These are phyloP conservation scores for Frieseomelitta varia DNA, from an alignment of 1,140 invertebrate genomes.

Conservation along the genomic window DNA sequence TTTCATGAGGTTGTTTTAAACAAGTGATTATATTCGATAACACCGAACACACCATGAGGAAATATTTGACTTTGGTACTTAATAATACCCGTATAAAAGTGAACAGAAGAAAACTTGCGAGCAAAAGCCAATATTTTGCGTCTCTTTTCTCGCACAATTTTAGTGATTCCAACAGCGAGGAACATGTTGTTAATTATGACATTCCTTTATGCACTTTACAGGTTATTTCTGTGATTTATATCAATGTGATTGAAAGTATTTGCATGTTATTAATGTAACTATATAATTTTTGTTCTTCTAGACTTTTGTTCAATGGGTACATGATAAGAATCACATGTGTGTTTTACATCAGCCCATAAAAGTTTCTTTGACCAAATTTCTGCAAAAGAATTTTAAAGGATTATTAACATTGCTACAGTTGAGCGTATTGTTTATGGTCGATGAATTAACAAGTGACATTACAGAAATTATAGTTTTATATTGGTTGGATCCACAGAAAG, in stretches of 20 bases:
- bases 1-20: neutral
- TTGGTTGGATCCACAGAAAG: conserved; percentile 51
- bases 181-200: conserved; percentile 67
- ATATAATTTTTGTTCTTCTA: conserved; percentile 45
- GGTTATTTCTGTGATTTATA: conserved; percentile 46
- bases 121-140: conserved; percentile 64
- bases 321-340: conserved; percentile 15
- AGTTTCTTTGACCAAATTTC: conserved; percentile 55
- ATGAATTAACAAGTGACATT: conserved; percentile 58
- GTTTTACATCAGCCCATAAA: conserved; percentile 25
- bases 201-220: conserved; percentile 54
- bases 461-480: conserved; percentile 51
- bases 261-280: neutral
- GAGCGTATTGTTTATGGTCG: conserved; percentile 61
- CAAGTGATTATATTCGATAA: neutral
- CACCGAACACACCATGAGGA: neutral
- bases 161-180: conserved; percentile 47
- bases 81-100: conserved; percentile 29
- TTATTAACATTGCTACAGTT: conserved; percentile 64
- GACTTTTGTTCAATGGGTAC: conserved; percentile 68
- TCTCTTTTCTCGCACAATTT: conserved; percentile 64
- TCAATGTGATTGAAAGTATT: neutral
- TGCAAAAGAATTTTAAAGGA: conserved; percentile 27
- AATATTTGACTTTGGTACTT: conserved; percentile 48
- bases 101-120: conserved; percentile 52